These are phyloP conservation scores for Limnephilus marmoratus DNA, from an alignment of 2,888 invertebrate species.

Conservation along the genomic window DNA sequence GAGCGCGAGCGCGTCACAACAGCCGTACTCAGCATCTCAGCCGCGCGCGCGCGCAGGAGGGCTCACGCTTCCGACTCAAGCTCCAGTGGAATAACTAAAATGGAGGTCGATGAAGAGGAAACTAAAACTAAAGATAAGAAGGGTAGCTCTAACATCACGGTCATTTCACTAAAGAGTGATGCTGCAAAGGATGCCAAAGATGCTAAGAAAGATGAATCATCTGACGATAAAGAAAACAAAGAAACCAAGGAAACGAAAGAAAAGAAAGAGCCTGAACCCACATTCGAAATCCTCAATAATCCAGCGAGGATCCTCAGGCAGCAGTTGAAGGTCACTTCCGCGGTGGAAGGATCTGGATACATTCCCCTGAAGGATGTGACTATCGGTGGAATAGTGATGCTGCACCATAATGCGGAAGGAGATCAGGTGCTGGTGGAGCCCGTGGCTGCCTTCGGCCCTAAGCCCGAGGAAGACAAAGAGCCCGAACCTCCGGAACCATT, in stretches of 20 bases:
- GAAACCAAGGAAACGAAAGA: conserved; percentile 72
- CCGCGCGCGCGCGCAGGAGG: conserved; percentile 92
- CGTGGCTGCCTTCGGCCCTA: conserved; percentile 93
- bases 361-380: conserved; percentile 92
- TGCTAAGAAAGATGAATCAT: conserved; percentile 75
- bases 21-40: conserved; percentile 95
- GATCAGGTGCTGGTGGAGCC: conserved; percentile 94
- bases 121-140: conserved; percentile 75
- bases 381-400: conserved; percentile 97
- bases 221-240: conserved; percentile 75
- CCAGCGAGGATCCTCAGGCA: conserved; percentile 96
- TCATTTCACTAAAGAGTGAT: conserved; percentile 75
- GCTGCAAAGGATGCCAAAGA: conserved; percentile 69
- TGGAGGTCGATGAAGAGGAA: conserved; percentile 90
- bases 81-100: conserved; percentile 83
- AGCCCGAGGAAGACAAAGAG: conserved; percentile 96
- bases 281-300: conserved; percentile 93
- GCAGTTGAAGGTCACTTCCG: conserved; percentile 87
- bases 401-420: conserved; percentile 89
- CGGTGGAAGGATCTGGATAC: conserved; percentile 90
- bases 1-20: conserved; percentile 98
- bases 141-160: conserved; percentile 75
- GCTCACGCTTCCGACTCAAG: conserved; percentile 83
- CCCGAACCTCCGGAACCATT: conserved; percentile 99
- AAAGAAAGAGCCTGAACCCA: conserved; percentile 93